phyloP scores from a whole-genome alignment of 2,888 invertebrate genomes.

The Odontothrips loti region DNA sequence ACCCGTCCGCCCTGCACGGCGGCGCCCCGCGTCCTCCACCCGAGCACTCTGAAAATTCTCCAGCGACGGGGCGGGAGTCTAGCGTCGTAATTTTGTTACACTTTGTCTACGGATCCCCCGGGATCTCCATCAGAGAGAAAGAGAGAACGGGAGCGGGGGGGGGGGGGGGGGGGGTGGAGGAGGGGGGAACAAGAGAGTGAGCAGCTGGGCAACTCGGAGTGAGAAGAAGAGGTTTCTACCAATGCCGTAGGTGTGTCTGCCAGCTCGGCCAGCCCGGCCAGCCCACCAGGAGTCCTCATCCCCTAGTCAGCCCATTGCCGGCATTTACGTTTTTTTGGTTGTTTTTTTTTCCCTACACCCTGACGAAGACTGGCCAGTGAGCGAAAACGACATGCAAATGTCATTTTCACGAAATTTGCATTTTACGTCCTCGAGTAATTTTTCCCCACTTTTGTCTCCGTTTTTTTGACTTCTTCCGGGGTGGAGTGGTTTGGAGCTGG shows the following conservation, averaged over 20 bases:
- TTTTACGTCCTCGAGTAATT: constrained; percentile 18
- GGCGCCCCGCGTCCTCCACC: too few species aligned
- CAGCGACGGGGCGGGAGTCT: background rate
- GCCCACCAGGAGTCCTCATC: too few species aligned
- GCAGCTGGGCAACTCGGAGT: background rate
- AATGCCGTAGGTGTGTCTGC: too few species aligned
- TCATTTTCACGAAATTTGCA: constrained; percentile 11
- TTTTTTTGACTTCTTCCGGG: background rate
- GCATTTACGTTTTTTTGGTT: too few species aligned
- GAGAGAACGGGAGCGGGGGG: background rate
- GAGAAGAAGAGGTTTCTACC: too few species aligned
- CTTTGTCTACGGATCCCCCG: constrained; percentile 21
- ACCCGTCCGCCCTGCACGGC: too few species aligned
- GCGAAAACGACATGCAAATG: constrained; percentile 14
- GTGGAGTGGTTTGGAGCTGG: background rate
- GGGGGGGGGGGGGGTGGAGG: background rate
- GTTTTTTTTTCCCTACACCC: background rate
- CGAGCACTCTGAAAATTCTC: background rate
- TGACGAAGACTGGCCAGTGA: background rate
- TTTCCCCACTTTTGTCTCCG: background rate
- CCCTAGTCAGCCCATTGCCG: too few species aligned
- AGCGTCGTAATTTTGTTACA: constrained; percentile 20
- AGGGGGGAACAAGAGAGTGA: background rate
- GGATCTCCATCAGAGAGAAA: background rate
- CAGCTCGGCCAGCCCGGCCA: too few species aligned